These are phyloP conservation scores for Drosophila ezoana DNA, from an alignment of 2,888 invertebrate genomes.

Conservation along the genomic window DNA sequence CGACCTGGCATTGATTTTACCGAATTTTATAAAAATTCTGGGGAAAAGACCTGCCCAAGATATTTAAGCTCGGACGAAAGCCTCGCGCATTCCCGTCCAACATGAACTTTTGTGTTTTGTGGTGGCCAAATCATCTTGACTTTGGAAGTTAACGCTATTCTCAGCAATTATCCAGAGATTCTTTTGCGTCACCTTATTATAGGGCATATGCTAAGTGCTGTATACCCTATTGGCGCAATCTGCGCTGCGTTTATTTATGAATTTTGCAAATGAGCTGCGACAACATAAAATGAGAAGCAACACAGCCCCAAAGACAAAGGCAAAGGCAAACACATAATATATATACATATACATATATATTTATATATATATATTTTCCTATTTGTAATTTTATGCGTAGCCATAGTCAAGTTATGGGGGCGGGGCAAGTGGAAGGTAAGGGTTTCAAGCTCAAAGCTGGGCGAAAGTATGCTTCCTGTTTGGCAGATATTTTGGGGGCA, in stretches of 20 bases:
- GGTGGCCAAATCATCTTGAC: too few species aligned
- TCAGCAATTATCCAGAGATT: too few species aligned
- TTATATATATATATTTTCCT: slow-evolving; percentile 11
- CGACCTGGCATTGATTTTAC: too few species aligned
- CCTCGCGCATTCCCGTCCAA: too few species aligned
- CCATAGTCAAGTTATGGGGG: slow-evolving; percentile 21
- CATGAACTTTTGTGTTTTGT: too few species aligned
- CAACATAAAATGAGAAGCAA: slow-evolving; percentile 35
- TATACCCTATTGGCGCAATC: not conserved
- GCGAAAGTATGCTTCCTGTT: slow-evolving; percentile 20
- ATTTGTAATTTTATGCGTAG: slow-evolving; percentile 49
- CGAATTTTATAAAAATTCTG: too few species aligned
- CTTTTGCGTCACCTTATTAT: too few species aligned
- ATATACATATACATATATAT: slow-evolving; percentile 2
- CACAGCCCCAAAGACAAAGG: slow-evolving; percentile 13
- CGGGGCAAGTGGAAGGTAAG: not conserved
- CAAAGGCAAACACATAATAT: slow-evolving; percentile 25
- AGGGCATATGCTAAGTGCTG: not conserved
- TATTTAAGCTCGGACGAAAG: too few species aligned
- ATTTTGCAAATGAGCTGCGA: slow-evolving; percentile 56
- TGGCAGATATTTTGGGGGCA: slow-evolving; percentile 34
- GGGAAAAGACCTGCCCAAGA: too few species aligned
- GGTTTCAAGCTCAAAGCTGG: not conserved
- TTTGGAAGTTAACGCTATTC: too few species aligned
- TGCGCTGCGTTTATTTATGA: slow-evolving; percentile 38